phyloP scores from a whole-genome alignment of 2,888 invertebrate genomes.

The Drosophila pegasa region DNA sequence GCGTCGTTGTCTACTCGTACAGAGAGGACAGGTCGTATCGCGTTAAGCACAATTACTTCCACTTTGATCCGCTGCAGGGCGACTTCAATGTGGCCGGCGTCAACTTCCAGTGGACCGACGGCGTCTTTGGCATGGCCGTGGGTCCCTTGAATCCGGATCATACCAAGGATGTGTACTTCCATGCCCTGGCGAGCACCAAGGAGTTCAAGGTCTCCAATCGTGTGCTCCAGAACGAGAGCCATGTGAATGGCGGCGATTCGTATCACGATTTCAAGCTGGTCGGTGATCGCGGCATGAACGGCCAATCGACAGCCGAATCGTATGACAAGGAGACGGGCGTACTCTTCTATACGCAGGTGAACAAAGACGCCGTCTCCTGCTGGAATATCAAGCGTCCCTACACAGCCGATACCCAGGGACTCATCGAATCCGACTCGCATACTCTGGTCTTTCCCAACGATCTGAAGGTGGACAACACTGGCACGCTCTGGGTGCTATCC shows the following conservation, averaged over 20 bases:
- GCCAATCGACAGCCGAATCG: slow-evolving; percentile 91
- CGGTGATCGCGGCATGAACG: slow-evolving; percentile 89
- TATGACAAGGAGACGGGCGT: slow-evolving; percentile 89
- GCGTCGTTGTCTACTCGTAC: slow-evolving; percentile 91
- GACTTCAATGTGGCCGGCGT: slow-evolving; percentile 91
- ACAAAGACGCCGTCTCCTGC: slow-evolving; percentile 91
- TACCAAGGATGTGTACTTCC: slow-evolving; percentile 91
- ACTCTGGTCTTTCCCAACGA: slow-evolving; percentile 92
- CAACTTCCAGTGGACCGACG: slow-evolving; percentile 94
- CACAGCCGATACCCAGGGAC: slow-evolving; percentile 88
- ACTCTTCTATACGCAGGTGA: slow-evolving; percentile 92
- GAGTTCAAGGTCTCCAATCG: slow-evolving; percentile 92
- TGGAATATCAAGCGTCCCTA: slow-evolving; percentile 90
- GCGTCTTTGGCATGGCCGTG: slow-evolving; percentile 91
- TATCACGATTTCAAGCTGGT: slow-evolving; percentile 90
- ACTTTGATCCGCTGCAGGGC: slow-evolving; percentile 92
- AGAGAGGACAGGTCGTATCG: slow-evolving; percentile 91
- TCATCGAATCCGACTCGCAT: slow-evolving; percentile 89
- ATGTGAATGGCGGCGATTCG: slow-evolving; percentile 88
- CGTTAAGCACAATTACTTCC: slow-evolving; percentile 92
- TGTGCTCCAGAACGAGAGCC: slow-evolving; percentile 90
- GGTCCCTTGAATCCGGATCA: slow-evolving; percentile 87
- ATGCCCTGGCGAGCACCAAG: slow-evolving; percentile 91
- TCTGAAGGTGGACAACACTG: slow-evolving; percentile 88
- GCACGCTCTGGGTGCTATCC: slow-evolving; percentile 90